Percentiles rank a stretch among this genome's conserved stretches.
Conservation (phyloP, 2,797 vertebrate genomes). For the Mergus octosetaceus region DNA sequence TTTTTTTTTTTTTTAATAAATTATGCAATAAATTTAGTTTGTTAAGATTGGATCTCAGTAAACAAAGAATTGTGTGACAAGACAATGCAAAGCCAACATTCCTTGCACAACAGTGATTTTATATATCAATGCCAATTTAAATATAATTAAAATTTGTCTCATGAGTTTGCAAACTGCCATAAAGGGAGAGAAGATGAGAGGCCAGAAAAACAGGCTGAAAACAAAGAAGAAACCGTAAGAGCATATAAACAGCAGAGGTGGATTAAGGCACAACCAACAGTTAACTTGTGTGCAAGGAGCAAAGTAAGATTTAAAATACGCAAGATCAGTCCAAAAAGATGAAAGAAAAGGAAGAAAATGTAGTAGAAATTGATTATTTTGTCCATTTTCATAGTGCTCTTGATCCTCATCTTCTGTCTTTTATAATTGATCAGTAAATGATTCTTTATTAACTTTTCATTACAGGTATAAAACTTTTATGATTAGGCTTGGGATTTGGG, state of each 20-base stretch:
- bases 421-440: not conserved
- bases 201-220: not conserved
- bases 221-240: not conserved
- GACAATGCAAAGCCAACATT: not conserved
- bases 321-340: conserved; percentile 13
- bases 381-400: not conserved
- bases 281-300: not conserved
- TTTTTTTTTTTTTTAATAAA: not conserved
- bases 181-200: not conserved
- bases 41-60: not conserved
- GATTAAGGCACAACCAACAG: not conserved
- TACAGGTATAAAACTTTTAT: not conserved
- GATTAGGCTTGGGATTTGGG: not conserved
- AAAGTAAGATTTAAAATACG: not conserved
- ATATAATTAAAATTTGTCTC: not conserved
- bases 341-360: conserved; percentile 8
- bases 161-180: not conserved
- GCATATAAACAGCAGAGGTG: not conserved
- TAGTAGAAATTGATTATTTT: conserved; percentile 1
- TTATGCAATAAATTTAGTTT: not conserved
- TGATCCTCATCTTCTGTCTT: not conserved
- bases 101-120: not conserved
- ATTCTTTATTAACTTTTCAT: conserved; percentile 10
- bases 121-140: conserved; percentile 10
- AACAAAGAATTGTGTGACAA: not conserved